Evolutionary conservation across 2,888 invertebrate genomes (phyloP).

Genomic region (Pristionchus exspectatus): DNA sequence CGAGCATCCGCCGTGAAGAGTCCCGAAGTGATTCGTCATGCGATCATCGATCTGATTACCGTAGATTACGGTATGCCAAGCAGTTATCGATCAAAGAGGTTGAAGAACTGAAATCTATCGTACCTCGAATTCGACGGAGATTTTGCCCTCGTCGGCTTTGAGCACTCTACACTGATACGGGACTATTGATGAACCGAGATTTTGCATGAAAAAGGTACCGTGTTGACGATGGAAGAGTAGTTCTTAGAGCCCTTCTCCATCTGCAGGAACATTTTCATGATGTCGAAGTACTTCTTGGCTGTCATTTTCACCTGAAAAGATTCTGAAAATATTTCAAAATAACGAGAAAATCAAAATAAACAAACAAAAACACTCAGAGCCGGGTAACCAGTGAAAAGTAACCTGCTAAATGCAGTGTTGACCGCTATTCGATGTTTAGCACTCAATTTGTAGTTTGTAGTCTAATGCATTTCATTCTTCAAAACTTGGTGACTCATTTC

Average conservation of each 20-base stretch:
- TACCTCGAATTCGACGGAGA: slow-evolving; percentile 46
- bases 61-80: neutral
- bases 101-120: neutral
- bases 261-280: neutral
- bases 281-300: slow-evolving; percentile 9
- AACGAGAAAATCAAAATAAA: neutral
- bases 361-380: neutral
- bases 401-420: neutral
- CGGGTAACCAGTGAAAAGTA: neutral
- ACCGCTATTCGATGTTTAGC: neutral
- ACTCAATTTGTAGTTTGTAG: slow-evolving; percentile 43
- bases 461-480: neutral
- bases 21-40: slow-evolving; percentile 55
- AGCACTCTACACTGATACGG: neutral
- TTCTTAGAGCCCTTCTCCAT: neutral
- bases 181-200: neutral
- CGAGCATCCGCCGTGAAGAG: slow-evolving; percentile 69
- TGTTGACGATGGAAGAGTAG: slow-evolving; percentile 32
- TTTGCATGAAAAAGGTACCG: neutral
- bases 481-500: slow-evolving; percentile 42
- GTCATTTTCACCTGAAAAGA: neutral
- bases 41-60: slow-evolving; percentile 2
- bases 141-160: neutral
- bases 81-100: neutral
- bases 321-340: neutral